Conservation (phyloP, 2,797 vertebrate genomes). For the Allobates femoralis region DNA sequence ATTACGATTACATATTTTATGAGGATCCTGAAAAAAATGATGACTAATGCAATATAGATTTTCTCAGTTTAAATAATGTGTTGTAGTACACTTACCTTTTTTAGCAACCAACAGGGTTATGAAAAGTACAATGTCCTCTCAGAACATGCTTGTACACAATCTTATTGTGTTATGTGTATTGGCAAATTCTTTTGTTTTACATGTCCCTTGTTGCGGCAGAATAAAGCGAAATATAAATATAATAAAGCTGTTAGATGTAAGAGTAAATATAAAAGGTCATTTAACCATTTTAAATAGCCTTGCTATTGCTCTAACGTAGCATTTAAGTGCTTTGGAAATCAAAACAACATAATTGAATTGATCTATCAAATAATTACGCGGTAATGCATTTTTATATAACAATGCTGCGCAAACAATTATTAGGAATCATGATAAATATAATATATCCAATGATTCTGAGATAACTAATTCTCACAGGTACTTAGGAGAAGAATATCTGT, state of each 20-base stretch:
- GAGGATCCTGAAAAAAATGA: not conserved
- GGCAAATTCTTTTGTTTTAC: constrained; percentile 29
- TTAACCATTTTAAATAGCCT: constrained; percentile 51
- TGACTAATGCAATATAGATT: not conserved
- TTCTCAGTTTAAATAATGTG: not conserved
- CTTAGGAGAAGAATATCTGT: constrained; percentile 69
- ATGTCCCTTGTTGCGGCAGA: not conserved
- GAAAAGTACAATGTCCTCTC: not conserved
- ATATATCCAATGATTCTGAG: constrained; percentile 67
- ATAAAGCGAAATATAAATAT: constrained; percentile 18
- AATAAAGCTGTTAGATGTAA: constrained; percentile 31
- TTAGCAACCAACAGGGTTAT: not conserved
- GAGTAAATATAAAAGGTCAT: constrained; percentile 55
- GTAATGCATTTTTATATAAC: constrained; percentile 65
- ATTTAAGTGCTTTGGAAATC: constrained; percentile 62
- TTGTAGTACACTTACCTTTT: not conserved
- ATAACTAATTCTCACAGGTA: constrained; percentile 69
- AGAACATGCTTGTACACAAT: constrained; percentile 7
- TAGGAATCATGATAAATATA: constrained; percentile 66
- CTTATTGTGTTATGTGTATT: not conserved
- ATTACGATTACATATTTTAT: no score
- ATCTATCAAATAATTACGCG: constrained; percentile 65
- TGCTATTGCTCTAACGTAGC: constrained; percentile 53
- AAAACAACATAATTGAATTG: constrained; percentile 68
- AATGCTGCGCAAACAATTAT: constrained; percentile 59